phyloP scores from a whole-genome alignment of 2,113 vertebrate species.

The Centropristis striata region DNA sequence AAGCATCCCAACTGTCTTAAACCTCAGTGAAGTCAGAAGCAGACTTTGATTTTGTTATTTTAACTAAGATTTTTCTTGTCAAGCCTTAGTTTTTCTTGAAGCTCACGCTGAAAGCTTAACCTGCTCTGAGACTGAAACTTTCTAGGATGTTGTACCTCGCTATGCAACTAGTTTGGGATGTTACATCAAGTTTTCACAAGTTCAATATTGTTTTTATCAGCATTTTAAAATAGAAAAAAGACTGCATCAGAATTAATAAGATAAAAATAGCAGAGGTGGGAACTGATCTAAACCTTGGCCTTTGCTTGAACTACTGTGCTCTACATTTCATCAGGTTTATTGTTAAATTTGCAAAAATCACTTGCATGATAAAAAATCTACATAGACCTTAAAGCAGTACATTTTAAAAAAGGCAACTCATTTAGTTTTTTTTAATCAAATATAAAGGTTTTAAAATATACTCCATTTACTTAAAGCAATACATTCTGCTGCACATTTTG shows the following conservation, averaged over 20 bases:
- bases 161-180: background rate
- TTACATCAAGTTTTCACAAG: background rate
- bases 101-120: background rate
- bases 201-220: background rate
- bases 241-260: background rate
- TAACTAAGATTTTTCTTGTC: background rate
- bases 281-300: background rate
- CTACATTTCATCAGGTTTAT: background rate
- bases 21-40: background rate
- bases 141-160: background rate
- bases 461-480: background rate
- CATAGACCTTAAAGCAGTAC: background rate
- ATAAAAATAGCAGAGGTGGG: background rate
- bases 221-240: background rate
- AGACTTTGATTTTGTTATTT: background rate
- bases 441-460: slow-evolving; percentile 1
- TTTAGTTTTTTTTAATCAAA: background rate
- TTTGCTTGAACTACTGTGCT: background rate
- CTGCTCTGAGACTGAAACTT: background rate
- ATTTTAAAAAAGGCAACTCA: background rate
- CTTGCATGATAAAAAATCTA: background rate
- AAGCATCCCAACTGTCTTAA: background rate
- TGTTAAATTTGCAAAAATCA: background rate
- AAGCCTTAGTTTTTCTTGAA: background rate
- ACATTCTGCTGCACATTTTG: background rate